Evolutionary conservation across 2,888 invertebrate species (phyloP).

Genomic region (Aphodius granarius): DNA sequence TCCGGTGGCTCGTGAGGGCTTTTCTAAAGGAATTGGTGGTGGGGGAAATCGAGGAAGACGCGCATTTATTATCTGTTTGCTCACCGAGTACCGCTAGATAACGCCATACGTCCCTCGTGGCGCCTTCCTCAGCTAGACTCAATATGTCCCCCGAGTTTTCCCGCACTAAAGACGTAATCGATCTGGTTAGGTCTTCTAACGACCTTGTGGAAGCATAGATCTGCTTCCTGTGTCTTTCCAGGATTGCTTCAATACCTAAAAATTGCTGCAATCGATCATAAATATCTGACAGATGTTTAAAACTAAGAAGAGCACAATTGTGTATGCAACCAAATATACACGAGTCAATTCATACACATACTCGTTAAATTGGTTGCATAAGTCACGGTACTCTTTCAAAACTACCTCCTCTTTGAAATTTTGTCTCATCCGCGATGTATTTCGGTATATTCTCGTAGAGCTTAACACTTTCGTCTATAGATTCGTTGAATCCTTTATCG

Average conservation of each 20-base stretch:
- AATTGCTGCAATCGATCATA: conserved; percentile 20
- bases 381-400: neutral
- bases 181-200: conserved; percentile 62
- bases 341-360: no score
- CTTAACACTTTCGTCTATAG: conserved; percentile 61
- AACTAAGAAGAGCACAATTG: no score
- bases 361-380: no score
- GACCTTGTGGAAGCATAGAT: conserved; percentile 62
- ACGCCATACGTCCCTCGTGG: conserved; percentile 64
- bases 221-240: conserved; percentile 59
- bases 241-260: conserved; percentile 62
- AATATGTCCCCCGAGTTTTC: conserved; percentile 44
- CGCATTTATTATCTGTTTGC: conserved; percentile 31
- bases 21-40: neutral
- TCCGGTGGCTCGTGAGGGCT: neutral
- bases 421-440: conserved; percentile 61
- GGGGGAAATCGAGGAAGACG: neutral
- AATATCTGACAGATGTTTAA: no score
- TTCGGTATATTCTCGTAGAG: conserved; percentile 64
- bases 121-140: conserved; percentile 55
- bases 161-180: conserved; percentile 54
- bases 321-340: no score
- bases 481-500: conserved; percentile 62
- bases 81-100: conserved; percentile 67
- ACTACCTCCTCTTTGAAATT: conserved; percentile 62